These are phyloP conservation scores for Diuraphis noxia DNA, from an alignment of 1,140 invertebrate genomes.

Conservation along the genomic window DNA sequence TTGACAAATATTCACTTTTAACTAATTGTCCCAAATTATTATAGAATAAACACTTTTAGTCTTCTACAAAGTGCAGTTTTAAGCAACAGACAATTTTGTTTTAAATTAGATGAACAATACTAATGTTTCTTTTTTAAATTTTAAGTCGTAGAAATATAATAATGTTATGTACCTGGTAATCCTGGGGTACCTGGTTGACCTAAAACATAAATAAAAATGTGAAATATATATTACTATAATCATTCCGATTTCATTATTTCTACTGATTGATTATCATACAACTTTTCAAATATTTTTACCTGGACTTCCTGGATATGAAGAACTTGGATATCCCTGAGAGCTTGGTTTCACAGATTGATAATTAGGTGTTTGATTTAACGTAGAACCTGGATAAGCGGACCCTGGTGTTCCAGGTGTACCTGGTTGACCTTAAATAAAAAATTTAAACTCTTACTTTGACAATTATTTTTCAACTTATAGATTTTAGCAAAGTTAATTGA, in stretches of 20 bases:
- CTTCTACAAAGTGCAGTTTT: neutral
- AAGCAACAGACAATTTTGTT: neutral
- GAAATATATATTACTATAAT: neutral
- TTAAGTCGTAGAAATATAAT: neutral
- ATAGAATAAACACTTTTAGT: too few relatives aligned
- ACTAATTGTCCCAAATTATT: neutral
- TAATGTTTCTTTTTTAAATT: neutral
- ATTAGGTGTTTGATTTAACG: constrained; percentile 54
- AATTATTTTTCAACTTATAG: neutral
- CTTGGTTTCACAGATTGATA: constrained; percentile 54
- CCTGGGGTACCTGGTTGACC: constrained; percentile 55
- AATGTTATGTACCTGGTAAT: constrained; percentile 50
- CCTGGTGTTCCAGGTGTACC: constrained; percentile 58
- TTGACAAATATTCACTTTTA: too few relatives aligned
- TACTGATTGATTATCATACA: neutral
- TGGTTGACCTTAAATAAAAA: constrained; percentile 54
- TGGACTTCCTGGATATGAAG: constrained; percentile 35
- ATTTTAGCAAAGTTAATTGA: neutral
- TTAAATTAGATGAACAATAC: neutral
- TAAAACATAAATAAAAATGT: neutral
- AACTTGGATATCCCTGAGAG: constrained; percentile 1
- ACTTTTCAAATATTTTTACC: neutral
- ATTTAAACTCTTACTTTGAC: neutral
- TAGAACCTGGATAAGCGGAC: neutral
- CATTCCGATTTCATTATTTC: neutral